A percentile compares a stretch with the other conserved stretches of the same genome.
Evolutionary conservation across 2,797 vertebrate species (phyloP).

Genomic region (Anguilla marmorata): DNA sequence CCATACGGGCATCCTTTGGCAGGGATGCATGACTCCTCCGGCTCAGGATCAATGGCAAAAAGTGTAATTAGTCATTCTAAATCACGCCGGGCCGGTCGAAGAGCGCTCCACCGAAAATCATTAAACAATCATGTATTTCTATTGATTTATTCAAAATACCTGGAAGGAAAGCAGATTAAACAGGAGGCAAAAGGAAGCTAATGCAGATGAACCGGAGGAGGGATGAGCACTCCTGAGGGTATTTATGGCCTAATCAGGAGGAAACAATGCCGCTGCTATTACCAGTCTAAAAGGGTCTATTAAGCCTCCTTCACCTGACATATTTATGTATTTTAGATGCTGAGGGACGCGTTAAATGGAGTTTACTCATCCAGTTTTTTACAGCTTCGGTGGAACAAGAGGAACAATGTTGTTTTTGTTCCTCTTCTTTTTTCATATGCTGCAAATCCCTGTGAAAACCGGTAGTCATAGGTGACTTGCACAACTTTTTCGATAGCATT

Average conservation of each 20-base stretch:
- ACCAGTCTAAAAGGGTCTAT: slow-evolving; percentile 96
- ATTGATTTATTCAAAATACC: slow-evolving; percentile 99
- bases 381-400: slow-evolving; percentile 56
- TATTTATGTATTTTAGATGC: slow-evolving; percentile 98
- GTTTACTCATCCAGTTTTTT: slow-evolving; percentile 83
- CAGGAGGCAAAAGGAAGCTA: slow-evolving; percentile 89
- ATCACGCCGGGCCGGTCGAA: slow-evolving; percentile 95
- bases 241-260: slow-evolving; percentile 94
- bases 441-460: neutral
- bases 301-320: slow-evolving; percentile 93
- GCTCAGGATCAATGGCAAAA: slow-evolving; percentile 89
- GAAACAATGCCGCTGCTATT: slow-evolving; percentile 98
- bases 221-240: slow-evolving; percentile 84
- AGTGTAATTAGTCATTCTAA: slow-evolving; percentile 99
- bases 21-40: slow-evolving; percentile 72
- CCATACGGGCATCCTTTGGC: slow-evolving; percentile 58
- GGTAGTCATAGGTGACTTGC: neutral
- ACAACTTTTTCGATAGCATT: neutral
- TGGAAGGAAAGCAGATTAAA: slow-evolving; percentile 97
- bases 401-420: slow-evolving; percentile 39
- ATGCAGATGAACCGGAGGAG: slow-evolving; percentile 98
- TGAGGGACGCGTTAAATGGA: slow-evolving; percentile 89
- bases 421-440: slow-evolving; percentile 16
- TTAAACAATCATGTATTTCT: slow-evolving; percentile 99
- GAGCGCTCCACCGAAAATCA: slow-evolving; percentile 97